Evolutionary conservation across 2,113 vertebrate species (phyloP).

Genomic region (Brevimyrus niger): DNA sequence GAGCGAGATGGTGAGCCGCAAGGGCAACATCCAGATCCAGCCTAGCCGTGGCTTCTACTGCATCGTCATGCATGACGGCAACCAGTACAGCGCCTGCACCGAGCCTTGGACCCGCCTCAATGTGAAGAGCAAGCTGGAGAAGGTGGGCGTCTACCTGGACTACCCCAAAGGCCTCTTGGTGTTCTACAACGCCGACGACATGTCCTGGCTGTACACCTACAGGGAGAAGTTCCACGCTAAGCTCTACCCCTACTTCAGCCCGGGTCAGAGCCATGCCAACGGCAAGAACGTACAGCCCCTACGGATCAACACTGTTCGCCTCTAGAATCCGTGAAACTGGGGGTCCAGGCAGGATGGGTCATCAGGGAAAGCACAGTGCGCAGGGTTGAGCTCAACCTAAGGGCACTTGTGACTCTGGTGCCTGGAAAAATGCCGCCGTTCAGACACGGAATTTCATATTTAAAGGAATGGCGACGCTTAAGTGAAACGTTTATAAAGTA

Average conservation of each 20-base stretch:
- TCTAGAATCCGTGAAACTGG: constrained; percentile 50
- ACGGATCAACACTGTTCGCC: constrained; percentile 90
- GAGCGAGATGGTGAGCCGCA: constrained; percentile 82
- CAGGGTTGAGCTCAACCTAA: background rate
- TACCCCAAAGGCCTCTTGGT: constrained; percentile 89
- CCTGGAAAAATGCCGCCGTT: background rate
- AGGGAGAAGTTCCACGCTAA: constrained; percentile 82
- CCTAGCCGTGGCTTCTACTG: constrained; percentile 92
- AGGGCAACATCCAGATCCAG: constrained; percentile 96
- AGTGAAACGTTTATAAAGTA: constrained; percentile 8
- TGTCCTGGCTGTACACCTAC: constrained; percentile 99
- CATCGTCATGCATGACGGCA: constrained; percentile 97
- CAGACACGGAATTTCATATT: background rate
- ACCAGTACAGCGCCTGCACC: constrained; percentile 97
- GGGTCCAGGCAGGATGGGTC: background rate
- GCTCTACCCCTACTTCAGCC: constrained; percentile 93
- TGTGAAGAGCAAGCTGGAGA: constrained; percentile 90
- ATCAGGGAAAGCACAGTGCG: background rate
- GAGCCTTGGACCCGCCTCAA: constrained; percentile 98
- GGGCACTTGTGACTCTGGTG: background rate
- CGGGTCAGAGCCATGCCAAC: constrained; percentile 93
- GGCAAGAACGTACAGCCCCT: constrained; percentile 95
- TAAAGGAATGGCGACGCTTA: background rate
- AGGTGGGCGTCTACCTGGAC: constrained; percentile 95
- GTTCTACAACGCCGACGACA: constrained; percentile 96